Conservation (phyloP, 2,797 vertebrate genomes). For the Menidia menidia region DNA sequence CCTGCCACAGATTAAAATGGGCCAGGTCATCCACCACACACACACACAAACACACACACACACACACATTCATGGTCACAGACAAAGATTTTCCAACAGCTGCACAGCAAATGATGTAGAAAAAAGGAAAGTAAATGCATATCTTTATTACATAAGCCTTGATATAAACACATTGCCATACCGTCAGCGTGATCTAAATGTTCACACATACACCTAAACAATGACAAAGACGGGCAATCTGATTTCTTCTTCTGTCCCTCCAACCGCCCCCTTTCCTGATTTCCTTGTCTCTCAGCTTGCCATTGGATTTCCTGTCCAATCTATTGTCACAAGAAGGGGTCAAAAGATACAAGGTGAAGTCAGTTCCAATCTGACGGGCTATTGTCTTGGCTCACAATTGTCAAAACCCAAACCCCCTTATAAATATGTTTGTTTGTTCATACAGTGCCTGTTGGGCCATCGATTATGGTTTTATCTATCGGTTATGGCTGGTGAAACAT, state of each 20-base stretch:
- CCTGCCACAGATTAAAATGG: constrained; percentile 96
- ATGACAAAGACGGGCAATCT: constrained; percentile 83
- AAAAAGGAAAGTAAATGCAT: constrained; percentile 1
- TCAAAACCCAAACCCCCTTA: constrained; percentile 24
- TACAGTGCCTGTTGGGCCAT: constrained; percentile 78
- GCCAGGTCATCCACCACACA: constrained; percentile 69
- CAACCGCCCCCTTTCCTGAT: constrained; percentile 65
- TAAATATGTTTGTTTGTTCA: constrained; percentile 1
- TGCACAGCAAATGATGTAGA: constrained; percentile 1
- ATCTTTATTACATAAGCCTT: constrained; percentile 7
- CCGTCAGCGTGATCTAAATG: constrained; percentile 11
- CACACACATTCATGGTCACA: constrained; percentile 33
- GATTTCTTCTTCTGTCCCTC: constrained; percentile 64
- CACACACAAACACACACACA: constrained; percentile 39
- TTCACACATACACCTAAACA: constrained; percentile 19
- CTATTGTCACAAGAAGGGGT: constrained; percentile 85
- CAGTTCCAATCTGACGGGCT: constrained; percentile 90
- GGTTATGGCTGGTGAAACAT: no score
- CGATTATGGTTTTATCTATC: constrained; percentile 73
- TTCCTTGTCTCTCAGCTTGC: constrained; percentile 83
- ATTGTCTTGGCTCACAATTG: constrained; percentile 86
- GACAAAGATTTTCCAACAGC: constrained; percentile 27
- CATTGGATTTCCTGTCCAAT: constrained; percentile 93
- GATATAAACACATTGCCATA: not conserved
- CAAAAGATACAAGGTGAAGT: constrained; percentile 94